Evolutionary conservation across 2,888 invertebrate genomes (phyloP).

Genomic region (Amiota mariae): DNA sequence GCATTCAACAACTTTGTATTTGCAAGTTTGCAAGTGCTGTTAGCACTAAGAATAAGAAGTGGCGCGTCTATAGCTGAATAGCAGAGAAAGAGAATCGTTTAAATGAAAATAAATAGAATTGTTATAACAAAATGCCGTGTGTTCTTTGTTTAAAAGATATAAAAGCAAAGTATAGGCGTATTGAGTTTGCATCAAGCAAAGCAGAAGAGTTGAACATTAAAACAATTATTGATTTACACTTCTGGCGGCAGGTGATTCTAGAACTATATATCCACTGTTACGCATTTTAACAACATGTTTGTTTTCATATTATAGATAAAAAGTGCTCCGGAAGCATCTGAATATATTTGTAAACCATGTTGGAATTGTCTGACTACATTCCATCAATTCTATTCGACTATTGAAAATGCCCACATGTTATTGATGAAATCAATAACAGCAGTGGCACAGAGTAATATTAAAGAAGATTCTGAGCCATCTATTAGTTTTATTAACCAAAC

Average conservation of each 20-base stretch:
- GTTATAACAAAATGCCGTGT: slow-evolving; percentile 55
- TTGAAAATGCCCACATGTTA: slow-evolving; percentile 53
- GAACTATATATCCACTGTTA: slow-evolving; percentile 42
- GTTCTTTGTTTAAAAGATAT: slow-evolving; percentile 55
- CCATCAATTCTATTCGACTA: slow-evolving; percentile 62
- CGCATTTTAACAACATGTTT: not conserved
- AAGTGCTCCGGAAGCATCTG: slow-evolving; percentile 33
- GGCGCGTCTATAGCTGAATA: too few relatives aligned
- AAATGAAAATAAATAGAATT: slow-evolving; percentile 5
- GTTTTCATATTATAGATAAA: slow-evolving; percentile 43
- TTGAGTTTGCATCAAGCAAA: slow-evolving; percentile 53
- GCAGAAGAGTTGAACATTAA: slow-evolving; percentile 51
- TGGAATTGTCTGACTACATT: slow-evolving; percentile 61
- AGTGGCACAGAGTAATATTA: not conserved
- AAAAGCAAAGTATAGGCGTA: slow-evolving; percentile 48
- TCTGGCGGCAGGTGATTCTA: slow-evolving; percentile 58
- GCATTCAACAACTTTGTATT: too few relatives aligned
- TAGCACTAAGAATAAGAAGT: not conserved
- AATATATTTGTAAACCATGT: slow-evolving; percentile 54
- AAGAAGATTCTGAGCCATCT: not conserved
- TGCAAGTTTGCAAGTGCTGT: too few relatives aligned
- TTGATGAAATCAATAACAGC: not conserved
- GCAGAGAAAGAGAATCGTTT: not conserved
- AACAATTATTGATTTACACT: slow-evolving; percentile 58
- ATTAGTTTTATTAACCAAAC: slow-evolving; percentile 23